phyloP scores from a whole-genome alignment of 2,797 vertebrate species.

The Mus minutoides region DNA sequence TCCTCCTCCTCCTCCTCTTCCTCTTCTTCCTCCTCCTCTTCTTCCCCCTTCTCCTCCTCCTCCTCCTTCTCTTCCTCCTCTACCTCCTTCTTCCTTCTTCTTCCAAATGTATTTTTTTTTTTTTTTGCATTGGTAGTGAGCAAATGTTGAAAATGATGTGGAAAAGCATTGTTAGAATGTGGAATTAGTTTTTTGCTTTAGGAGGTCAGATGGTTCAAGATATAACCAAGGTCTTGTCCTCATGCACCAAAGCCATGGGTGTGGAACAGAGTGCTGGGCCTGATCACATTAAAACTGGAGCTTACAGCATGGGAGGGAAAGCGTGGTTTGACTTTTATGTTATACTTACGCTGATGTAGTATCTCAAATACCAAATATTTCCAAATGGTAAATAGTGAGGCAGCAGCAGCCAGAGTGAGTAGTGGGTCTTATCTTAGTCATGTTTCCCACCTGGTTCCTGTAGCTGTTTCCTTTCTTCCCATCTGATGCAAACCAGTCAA shows the following conservation, averaged over 20 bases:
- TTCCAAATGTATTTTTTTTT: neutral
- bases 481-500: neutral
- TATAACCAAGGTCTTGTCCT: neutral
- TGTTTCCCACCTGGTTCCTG: neutral
- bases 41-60: no score
- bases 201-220: neutral
- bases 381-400: neutral
- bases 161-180: neutral
- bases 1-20: no score
- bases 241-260: neutral
- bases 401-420: neutral
- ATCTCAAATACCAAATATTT: neutral
- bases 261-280: neutral
- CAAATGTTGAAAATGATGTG: neutral
- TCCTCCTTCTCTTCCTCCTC: rapidly evolving
- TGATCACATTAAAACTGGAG: neutral
- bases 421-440: neutral
- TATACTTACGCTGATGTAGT: neutral
- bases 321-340: neutral
- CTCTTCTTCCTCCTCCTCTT: no score
- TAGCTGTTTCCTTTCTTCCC: neutral
- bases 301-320: neutral
- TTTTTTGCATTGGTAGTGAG: neutral
- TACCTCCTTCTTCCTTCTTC: neutral
- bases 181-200: conserved; percentile 8